Percentiles rank a stretch among this genome's conserved stretches.
These are phyloP conservation scores for Myiopsitta monachus DNA, from an alignment of 2,113 vertebrate genomes.

Conservation along the genomic window DNA sequence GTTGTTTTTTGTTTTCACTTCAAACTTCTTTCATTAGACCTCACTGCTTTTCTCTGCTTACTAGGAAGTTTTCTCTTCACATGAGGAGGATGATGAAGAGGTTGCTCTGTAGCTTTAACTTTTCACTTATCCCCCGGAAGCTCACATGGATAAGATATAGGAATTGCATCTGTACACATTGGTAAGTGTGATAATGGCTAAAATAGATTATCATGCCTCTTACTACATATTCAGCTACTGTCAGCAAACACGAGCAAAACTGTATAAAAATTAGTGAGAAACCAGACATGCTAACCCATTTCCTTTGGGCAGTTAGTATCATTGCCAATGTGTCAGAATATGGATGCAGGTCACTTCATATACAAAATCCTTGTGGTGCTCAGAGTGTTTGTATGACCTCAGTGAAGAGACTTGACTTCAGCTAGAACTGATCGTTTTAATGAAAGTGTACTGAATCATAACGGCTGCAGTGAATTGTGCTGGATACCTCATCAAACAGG, in stretches of 20 bases:
- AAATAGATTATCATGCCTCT: background rate
- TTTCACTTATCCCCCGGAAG: background rate
- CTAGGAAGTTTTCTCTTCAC: background rate
- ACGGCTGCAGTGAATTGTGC: background rate
- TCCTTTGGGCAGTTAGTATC: background rate
- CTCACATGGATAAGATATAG: background rate
- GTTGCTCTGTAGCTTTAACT: background rate
- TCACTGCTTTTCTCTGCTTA: background rate
- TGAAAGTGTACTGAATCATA: background rate
- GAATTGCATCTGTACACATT: background rate
- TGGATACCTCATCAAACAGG: background rate
- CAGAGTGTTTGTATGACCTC: background rate
- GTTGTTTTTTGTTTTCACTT: background rate
- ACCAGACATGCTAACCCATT: background rate
- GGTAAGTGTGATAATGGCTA: background rate
- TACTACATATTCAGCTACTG: background rate
- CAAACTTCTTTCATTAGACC: background rate
- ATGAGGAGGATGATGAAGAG: background rate
- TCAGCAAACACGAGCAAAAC: background rate
- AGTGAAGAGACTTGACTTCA: background rate
- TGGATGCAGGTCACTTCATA: background rate
- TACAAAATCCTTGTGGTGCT: background rate
- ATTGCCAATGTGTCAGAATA: background rate
- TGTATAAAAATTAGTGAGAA: background rate
- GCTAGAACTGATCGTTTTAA: background rate